Evolutionary conservation across 37 sponge, comb jelly and placozoan species (phyloP).

Genomic region (Sycon ciliatum): DNA sequence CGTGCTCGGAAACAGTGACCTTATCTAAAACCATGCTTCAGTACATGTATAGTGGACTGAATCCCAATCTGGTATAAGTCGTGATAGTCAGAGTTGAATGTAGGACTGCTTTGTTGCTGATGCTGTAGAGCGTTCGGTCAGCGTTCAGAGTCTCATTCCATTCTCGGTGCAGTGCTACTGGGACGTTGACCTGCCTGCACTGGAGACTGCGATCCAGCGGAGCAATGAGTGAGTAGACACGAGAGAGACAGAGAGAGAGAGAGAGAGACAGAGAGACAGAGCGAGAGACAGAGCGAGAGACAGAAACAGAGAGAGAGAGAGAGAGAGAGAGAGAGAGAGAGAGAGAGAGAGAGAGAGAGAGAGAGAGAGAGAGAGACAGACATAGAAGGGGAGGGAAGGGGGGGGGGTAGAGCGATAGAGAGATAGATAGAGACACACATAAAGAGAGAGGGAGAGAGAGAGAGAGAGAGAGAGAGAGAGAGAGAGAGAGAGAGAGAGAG

Average conservation of each 20-base stretch:
- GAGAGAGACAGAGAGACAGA: background rate
- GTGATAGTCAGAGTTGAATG: slow-evolving; percentile 15
- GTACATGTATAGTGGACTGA: no score
- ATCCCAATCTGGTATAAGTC: no score
- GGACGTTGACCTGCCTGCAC: no score
- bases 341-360: background rate
- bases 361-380: background rate
- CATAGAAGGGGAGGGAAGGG: no score
- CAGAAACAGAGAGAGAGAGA: background rate
- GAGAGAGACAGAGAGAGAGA: background rate
- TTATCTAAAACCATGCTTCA: no score
- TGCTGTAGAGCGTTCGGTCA: no score
- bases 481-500: background rate
- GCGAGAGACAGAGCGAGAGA: no score
- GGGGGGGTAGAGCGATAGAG: background rate
- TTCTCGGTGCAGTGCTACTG: no score
- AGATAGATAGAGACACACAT: background rate
- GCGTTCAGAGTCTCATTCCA: no score
- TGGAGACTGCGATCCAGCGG: background rate
- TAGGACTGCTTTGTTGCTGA: no score
- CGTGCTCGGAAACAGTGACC: no score
- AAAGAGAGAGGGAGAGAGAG: background rate
- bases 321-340: background rate
- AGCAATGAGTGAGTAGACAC: background rate
- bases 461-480: background rate